These are phyloP conservation scores for Hirudo medicinalis DNA, from an alignment of 1,140 invertebrate genomes.

Conservation along the genomic window DNA sequence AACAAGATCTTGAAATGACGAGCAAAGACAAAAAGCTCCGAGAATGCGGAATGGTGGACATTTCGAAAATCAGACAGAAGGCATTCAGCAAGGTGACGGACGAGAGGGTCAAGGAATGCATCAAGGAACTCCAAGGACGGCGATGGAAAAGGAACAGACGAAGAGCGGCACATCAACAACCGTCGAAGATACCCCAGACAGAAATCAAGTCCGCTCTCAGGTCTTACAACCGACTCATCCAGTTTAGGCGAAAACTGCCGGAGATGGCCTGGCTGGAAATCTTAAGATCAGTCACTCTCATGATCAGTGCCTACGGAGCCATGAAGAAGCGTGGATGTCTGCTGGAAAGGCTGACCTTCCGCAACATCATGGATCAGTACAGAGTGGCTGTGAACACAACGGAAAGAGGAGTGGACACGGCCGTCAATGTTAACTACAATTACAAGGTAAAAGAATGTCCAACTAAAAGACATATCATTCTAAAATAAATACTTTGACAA, in stretches of 20 bases:
- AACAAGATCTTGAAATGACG: too few species aligned
- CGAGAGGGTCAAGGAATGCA: too few species aligned
- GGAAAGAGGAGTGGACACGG: not conserved
- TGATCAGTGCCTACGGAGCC: conserved; percentile 9
- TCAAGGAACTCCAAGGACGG: too few species aligned
- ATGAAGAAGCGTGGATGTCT: conserved; percentile 4
- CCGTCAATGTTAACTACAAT: conserved; percentile 7
- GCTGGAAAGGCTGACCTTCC: not conserved
- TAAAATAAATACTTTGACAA: too few species aligned
- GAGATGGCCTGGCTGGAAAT: conserved; percentile 2
- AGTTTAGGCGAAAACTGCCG: not conserved
- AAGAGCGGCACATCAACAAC: too few species aligned
- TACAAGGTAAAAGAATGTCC: not conserved
- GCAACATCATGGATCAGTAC: conserved; percentile 7
- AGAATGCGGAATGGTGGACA: too few species aligned
- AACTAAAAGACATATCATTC: too few species aligned
- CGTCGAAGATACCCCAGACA: too few species aligned
- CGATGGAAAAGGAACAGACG: too few species aligned
- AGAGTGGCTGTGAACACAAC: not conserved
- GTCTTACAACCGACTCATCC: not conserved
- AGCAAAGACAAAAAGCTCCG: too few species aligned
- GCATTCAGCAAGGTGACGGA: too few species aligned
- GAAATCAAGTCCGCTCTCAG: not conserved
- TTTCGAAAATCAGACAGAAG: too few species aligned
- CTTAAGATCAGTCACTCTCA: not conserved